Evolutionary conservation across 2,888 invertebrate genomes (phyloP).

Genomic region (Macrosiphum euphorbiae): DNA sequence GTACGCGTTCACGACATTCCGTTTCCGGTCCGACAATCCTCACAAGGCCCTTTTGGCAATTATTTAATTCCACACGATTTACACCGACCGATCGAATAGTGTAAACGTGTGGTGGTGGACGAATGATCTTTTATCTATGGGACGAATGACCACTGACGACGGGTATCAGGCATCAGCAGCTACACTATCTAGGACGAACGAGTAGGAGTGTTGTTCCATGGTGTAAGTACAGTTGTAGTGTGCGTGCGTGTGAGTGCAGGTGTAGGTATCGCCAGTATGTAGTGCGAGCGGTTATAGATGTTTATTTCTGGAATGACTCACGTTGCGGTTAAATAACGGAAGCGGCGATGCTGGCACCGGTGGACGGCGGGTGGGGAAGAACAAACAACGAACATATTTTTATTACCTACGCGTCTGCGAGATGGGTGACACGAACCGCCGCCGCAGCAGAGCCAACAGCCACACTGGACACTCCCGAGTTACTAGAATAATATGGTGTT

Average conservation of each 20-base stretch:
- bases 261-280: neutral
- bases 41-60: too few relatives aligned
- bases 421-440: neutral
- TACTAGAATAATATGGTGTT: neutral
- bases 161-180: too few relatives aligned
- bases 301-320: conserved; percentile 63
- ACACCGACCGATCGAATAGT: too few relatives aligned
- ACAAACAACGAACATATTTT: neutral
- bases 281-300: neutral
- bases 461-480: neutral
- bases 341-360: neutral
- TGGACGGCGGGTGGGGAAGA: neutral
- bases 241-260: neutral
- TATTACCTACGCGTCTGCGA: neutral
- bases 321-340: conserved; percentile 32
- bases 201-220: too few relatives aligned
- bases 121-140: too few relatives aligned
- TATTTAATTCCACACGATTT: too few relatives aligned
- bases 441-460: neutral
- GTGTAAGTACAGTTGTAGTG: neutral
- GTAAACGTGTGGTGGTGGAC: too few relatives aligned
- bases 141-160: too few relatives aligned
- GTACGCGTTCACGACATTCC: neutral
- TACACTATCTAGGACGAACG: neutral
- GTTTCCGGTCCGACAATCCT: neutral